phyloP scores from a whole-genome alignment of 1,140 invertebrate species.

The Wasmannia auropunctata region DNA sequence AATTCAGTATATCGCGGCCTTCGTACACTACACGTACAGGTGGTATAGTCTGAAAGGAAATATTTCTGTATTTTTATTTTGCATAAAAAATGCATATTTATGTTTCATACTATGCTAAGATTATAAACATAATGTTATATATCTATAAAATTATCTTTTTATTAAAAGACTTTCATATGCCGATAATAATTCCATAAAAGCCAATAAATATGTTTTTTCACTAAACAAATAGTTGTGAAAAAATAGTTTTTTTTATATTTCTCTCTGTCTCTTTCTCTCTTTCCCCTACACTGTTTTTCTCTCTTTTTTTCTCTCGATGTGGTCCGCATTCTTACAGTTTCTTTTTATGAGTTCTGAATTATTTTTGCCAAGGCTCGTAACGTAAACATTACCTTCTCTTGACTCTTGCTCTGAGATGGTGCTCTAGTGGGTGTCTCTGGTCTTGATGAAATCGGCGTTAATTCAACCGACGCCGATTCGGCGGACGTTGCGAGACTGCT shows the following conservation, averaged over 20 bases:
- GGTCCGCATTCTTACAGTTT: not conserved
- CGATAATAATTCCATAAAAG: not conserved
- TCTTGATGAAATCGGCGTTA: conserved; percentile 63
- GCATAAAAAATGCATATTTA: not conserved
- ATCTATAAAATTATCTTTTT: not conserved
- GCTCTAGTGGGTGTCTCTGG: conserved; percentile 46
- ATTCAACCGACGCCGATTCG: conserved; percentile 46
- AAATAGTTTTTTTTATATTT: not conserved
- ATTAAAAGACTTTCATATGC: not conserved
- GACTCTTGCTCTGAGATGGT: not conserved
- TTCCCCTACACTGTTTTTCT: not conserved
- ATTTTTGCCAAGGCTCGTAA: not conserved
- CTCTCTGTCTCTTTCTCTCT: not conserved
- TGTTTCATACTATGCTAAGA: not conserved
- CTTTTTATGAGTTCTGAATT: not conserved
- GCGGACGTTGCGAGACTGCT: conserved; percentile 65
- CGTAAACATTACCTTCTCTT: conserved; percentile 38
- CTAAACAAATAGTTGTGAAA: not conserved
- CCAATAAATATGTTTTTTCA: not conserved
- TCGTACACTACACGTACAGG: conserved; percentile 56
- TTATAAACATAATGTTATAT: not conserved
- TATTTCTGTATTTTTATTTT: not conserved
- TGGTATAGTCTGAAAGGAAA: conserved; percentile 24
- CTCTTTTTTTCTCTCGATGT: not conserved
- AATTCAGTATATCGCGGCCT: conserved; percentile 73